Evolutionary conservation across 2,113 vertebrate species (phyloP).

Genomic region (Phainopepla nitens): DNA sequence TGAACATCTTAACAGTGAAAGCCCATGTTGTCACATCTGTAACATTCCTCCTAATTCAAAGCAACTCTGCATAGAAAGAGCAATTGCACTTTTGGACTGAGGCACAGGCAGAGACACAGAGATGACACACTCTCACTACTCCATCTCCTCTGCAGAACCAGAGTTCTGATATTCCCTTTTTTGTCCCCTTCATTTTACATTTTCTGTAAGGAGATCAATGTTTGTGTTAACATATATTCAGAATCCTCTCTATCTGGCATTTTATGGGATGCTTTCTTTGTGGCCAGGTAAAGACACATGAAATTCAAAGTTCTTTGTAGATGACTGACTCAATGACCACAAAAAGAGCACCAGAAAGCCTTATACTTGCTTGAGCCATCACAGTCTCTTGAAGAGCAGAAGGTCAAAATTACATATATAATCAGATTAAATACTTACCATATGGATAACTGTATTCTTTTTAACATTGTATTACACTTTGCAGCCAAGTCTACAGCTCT

Average conservation of each 20-base stretch:
- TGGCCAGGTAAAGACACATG: background rate
- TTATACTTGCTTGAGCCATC: background rate
- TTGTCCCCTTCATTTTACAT: background rate
- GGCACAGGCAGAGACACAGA: background rate
- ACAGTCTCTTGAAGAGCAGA: background rate
- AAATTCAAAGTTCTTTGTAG: background rate
- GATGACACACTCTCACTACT: background rate
- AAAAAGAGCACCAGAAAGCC: background rate
- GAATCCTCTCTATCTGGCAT: background rate
- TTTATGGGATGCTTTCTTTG: background rate
- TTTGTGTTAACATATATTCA: background rate
- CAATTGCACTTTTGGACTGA: background rate
- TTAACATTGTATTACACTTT: background rate
- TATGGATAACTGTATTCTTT: background rate
- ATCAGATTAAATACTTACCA: background rate
- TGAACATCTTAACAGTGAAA: background rate
- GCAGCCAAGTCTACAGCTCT: background rate
- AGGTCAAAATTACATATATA: background rate
- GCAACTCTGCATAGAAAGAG: background rate
- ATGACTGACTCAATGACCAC: background rate
- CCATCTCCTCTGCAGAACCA: background rate
- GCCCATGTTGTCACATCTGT: background rate
- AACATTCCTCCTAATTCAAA: background rate
- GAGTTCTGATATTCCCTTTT: background rate
- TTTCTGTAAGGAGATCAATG: background rate